phyloP scores from a whole-genome alignment of 2,888 invertebrate species.

The Drosophila pullipes region DNA sequence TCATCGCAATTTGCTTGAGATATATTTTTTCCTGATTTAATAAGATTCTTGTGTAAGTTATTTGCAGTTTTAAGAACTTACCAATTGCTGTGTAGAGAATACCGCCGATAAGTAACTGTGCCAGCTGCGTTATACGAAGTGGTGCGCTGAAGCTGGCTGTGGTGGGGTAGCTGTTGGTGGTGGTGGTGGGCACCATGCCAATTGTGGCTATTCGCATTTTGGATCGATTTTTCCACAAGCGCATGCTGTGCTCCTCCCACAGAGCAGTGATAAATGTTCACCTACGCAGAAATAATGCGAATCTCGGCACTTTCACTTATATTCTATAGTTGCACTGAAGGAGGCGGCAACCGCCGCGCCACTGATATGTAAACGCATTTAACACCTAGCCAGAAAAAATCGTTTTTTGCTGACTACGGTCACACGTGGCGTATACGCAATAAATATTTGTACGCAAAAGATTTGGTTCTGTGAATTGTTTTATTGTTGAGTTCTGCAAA shows the following conservation, averaged over 20 bases:
- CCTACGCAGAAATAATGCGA: conserved; percentile 77
- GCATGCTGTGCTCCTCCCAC: conserved; percentile 55
- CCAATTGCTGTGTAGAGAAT: conserved; percentile 76
- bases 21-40: neutral
- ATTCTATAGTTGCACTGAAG: conserved; percentile 34
- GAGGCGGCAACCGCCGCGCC: conserved; percentile 47
- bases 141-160: conserved; percentile 10
- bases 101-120: conserved; percentile 71
- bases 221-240: conserved; percentile 74
- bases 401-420: conserved; percentile 38
- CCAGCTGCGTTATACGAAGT: conserved; percentile 47
- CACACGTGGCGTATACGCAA: conserved; percentile 64
- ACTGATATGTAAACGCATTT: conserved; percentile 67
- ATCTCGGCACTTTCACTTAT: conserved; percentile 70
- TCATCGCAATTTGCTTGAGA: neutral
- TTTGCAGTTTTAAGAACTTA: conserved; percentile 55
- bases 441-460: conserved; percentile 12
- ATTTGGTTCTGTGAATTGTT: conserved; percentile 20
- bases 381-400: conserved; percentile 49
- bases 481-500: conserved; percentile 49
- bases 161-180: neutral
- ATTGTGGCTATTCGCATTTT: conserved; percentile 69
- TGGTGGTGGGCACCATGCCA: conserved; percentile 44
- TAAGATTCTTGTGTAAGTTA: neutral
- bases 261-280: conserved; percentile 63